Evolutionary conservation across 92 coral and sea anemone genomes (phyloP), one percentile per base, ranked within the genome.

Genomic region (Chrysogorgia sp.): DNA sequence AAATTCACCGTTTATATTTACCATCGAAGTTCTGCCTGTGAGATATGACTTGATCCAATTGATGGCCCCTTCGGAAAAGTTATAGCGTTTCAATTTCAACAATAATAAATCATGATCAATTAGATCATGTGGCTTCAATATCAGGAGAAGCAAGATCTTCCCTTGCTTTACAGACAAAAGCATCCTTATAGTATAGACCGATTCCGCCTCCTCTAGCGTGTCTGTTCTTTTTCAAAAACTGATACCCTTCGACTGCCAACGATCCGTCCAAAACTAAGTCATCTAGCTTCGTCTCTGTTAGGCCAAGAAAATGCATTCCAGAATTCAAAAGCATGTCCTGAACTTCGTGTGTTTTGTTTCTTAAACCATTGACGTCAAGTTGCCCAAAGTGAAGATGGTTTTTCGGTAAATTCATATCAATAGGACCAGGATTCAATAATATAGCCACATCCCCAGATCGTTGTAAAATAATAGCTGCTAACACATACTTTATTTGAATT

Each of bases 91-190:
- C n/a, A n/a, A n/a, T n/a, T n/a, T n/a, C n/a, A n/a, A n/a, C n/a
- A n/a, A n/a, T n/a, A n/a, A n/a, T n/a, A n/a, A n/a, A n/a, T n/a
- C n/a, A n/a, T n/a, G n/a, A n/a, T n/a, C n/a, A n/a, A n/a, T n/a
- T n/a, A n/a, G n/a, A n/a, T n/a, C n/a, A n/a, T n/a, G n/a, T n/a
- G n/a, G n/a, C n/a, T n/a, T n/a, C n/a, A n/a, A n/a, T n/a, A n/a
- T n/a, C n/a, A n/a, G n/a, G n/a, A n/a, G n/a, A n/a, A n/a, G n/a
- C n/a, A n/a, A n/a, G n/a, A 52, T 52, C 59, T 5, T 52, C 20
- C 59, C 59, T 52, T 52, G 59, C 59, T 52, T 52, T 52, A 52
- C 59, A 52, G 2, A 52, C 14, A 52, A 52, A 52, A 52, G 59
- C 59, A 52, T 52, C 59, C 59, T 52, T n/a, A n/a, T n/a, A n/a